A percentile compares a stretch with the other conserved stretches of the same genome.
Evolutionary conservation across 2,797 vertebrate species (phyloP).

Genomic region (Poecilia gillii): DNA sequence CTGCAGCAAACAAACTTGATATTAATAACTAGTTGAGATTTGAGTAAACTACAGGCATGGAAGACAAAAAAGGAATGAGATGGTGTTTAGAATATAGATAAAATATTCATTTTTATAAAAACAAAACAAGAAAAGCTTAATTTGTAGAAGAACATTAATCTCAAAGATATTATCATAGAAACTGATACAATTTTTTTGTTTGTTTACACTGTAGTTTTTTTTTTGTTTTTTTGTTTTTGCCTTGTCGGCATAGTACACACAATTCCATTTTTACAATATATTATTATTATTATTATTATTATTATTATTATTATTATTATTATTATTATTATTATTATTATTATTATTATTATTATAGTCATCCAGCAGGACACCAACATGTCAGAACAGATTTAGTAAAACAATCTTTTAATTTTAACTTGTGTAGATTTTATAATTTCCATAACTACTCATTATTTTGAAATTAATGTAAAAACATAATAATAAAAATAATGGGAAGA

Average conservation of each 20-base stretch:
- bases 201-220: background rate
- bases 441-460: background rate
- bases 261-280: background rate
- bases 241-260: background rate
- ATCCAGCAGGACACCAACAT: conserved; percentile 2
- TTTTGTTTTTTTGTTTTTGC: background rate
- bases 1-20: conserved; percentile 12
- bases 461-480: background rate
- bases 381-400: background rate
- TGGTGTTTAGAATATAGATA: conserved; percentile 1
- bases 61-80: background rate
- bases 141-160: background rate
- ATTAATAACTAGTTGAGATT: background rate
- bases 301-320: too few species aligned
- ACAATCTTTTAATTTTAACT: background rate
- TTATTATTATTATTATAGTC: background rate
- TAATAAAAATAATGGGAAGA: background rate
- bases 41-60: background rate
- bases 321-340: too few species aligned
- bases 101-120: background rate
- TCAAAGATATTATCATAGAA: background rate
- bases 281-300: background rate
- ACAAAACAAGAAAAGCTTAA: background rate
- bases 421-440: background rate
- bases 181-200: background rate